phyloP scores from a whole-genome alignment of 2,113 vertebrate genomes.

The Chiloscyllium plagiosum region DNA sequence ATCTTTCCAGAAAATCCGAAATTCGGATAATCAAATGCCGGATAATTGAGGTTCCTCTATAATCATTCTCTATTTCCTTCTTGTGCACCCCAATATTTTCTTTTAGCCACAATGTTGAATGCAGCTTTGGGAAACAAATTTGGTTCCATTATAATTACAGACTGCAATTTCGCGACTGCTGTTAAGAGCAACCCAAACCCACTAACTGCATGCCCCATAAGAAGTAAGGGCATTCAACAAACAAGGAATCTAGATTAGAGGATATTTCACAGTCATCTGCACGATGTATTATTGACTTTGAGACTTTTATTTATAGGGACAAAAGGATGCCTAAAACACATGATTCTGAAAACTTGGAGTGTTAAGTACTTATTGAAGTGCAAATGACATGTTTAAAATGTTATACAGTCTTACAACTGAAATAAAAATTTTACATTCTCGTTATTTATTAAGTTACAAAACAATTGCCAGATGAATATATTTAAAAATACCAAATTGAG shows the following conservation, averaged over 20 bases:
- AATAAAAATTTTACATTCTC: background rate
- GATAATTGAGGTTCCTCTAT: no score
- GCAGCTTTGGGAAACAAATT: conserved; percentile 34
- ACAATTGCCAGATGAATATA: background rate
- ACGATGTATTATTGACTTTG: background rate
- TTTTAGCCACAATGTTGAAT: conserved; percentile 42
- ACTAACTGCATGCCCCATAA: conserved; percentile 24
- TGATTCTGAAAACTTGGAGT: background rate
- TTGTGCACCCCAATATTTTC: conserved; percentile 45
- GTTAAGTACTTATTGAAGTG: background rate
- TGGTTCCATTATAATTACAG: conserved; percentile 30
- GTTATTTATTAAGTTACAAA: conserved; percentile 18
- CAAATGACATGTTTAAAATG: conserved; percentile 2
- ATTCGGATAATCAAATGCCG: no score
- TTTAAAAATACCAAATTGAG: conserved; percentile 8
- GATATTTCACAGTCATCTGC: conserved; percentile 46
- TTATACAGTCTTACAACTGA: background rate
- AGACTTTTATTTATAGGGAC: background rate
- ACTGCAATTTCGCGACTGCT: conserved; percentile 34
- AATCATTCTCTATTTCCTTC: conserved; percentile 40
- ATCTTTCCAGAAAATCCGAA: no score
- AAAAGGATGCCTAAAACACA: conserved; percentile 14
- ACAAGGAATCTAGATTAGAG: conserved; percentile 46
- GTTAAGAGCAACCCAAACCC: conserved; percentile 5
- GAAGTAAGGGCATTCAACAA: conserved; percentile 30